A percentile compares a stretch with the other conserved stretches of the same genome.
phyloP scores from a whole-genome alignment of 2,797 vertebrate species.

The Lacerta bilineata region DNA sequence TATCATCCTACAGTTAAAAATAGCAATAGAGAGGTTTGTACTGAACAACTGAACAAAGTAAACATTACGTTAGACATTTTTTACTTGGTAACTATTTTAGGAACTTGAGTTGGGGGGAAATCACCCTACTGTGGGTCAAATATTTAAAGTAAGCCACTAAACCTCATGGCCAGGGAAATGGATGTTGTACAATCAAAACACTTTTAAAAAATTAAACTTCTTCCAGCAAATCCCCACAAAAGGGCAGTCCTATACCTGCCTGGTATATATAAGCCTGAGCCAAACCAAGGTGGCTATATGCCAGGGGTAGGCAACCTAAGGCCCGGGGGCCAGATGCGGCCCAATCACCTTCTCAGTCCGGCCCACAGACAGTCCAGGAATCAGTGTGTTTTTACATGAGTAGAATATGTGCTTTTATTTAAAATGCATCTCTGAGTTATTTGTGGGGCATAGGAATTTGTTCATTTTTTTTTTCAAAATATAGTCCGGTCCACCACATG shows the following conservation, averaged over 20 bases:
- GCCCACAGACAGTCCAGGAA: too few relatives aligned
- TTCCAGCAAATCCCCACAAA: neutral
- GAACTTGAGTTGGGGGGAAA: neutral
- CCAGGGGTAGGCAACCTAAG: too few relatives aligned
- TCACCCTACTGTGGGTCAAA: neutral
- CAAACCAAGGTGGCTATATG: neutral
- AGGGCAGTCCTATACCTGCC: too few relatives aligned
- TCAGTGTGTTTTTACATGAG: too few relatives aligned
- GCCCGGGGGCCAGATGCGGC: accelerated
- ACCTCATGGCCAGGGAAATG: neutral
- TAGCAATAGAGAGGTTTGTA: neutral
- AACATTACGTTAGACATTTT: neutral
- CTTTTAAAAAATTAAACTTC: neutral
- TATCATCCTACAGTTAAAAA: constrained; percentile 86
- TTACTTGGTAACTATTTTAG: neutral
- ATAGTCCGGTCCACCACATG: too few relatives aligned
- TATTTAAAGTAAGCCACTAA: neutral
- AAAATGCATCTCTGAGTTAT: too few relatives aligned
- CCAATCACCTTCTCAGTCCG: too few relatives aligned
- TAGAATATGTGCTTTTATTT: too few relatives aligned
- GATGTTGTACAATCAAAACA: neutral
- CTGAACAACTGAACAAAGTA: too few relatives aligned
- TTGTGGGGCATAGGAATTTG: too few relatives aligned
- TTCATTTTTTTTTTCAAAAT: too few relatives aligned
- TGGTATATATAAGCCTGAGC: too few relatives aligned